Evolutionary conservation across 2,797 vertebrate genomes (phyloP).

Genomic region (Eulemur mongoz): DNA sequence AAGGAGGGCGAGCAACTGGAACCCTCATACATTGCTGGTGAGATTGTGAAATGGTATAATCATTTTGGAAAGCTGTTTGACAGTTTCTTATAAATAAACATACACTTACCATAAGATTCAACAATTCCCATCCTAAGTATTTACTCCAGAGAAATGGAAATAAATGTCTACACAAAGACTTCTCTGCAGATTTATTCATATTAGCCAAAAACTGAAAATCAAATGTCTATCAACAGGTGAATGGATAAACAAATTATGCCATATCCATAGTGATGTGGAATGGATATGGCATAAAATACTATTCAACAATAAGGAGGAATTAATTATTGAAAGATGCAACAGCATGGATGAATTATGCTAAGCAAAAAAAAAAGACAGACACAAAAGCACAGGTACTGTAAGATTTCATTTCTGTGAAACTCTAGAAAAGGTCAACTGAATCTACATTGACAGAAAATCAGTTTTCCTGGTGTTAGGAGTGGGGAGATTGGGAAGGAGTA

Average conservation of each 20-base stretch:
- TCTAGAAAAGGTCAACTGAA: neutral
- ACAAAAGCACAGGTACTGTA: neutral
- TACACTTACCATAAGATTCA: neutral
- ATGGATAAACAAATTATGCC: neutral
- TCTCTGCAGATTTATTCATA: neutral
- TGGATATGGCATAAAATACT: neutral
- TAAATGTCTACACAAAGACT: neutral
- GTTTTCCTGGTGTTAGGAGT: neutral
- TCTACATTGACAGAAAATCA: neutral
- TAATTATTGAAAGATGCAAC: neutral
- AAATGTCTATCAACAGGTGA: neutral
- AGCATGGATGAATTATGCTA: neutral
- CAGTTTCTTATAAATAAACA: neutral
- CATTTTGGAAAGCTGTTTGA: neutral
- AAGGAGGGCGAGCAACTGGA: neutral
- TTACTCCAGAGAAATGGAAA: slow-evolving; percentile 44
- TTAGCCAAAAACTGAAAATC: neutral
- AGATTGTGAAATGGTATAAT: neutral
- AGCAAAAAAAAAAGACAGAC: neutral
- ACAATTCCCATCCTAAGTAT: neutral
- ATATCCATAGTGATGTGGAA: neutral
- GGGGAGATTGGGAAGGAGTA: neutral
- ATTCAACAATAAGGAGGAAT: neutral
- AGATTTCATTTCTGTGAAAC: neutral
- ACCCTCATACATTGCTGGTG: neutral